Percentiles rank a stretch among this genome's conserved stretches.
phyloP scores from a whole-genome alignment of 2,888 invertebrate species.

The Ochlodes sylvanus region DNA sequence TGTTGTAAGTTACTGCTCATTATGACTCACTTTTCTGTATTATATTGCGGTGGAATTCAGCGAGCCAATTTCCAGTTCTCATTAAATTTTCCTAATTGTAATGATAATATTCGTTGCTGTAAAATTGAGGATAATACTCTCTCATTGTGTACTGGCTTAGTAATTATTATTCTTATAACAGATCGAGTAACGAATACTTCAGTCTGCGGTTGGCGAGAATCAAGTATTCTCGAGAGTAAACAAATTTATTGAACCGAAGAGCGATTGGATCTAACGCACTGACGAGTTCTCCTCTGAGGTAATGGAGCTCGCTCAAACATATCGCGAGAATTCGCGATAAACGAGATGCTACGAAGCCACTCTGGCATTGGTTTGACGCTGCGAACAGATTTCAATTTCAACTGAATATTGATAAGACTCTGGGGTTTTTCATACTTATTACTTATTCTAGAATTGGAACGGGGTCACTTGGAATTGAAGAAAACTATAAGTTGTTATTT shows the following conservation, averaged over 20 bases:
- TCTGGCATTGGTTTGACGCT: slow-evolving; percentile 4
- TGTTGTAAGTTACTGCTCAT: background rate
- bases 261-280: slow-evolving; percentile 28
- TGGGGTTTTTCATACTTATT: no score
- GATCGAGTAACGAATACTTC: background rate
- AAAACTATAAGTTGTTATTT: no score
- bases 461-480: no score
- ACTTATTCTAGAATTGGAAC: no score
- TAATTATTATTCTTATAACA: background rate
- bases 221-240: slow-evolving; percentile 19
- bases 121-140: background rate
- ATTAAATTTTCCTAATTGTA: background rate
- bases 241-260: slow-evolving; percentile 24
- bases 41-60: background rate
- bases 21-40: background rate
- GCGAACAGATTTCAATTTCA: background rate
- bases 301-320: slow-evolving; percentile 30
- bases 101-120: background rate
- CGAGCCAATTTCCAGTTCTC: background rate
- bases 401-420: background rate
- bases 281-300: slow-evolving; percentile 18
- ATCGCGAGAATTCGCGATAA: slow-evolving; percentile 13
- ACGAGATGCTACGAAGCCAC: slow-evolving; percentile 14
- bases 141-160: background rate
- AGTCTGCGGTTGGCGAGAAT: background rate